Percentiles rank a stretch among this genome's conserved stretches.
phyloP scores from a whole-genome alignment of 2,888 invertebrate species.

The Tryphoninae sp. region DNA sequence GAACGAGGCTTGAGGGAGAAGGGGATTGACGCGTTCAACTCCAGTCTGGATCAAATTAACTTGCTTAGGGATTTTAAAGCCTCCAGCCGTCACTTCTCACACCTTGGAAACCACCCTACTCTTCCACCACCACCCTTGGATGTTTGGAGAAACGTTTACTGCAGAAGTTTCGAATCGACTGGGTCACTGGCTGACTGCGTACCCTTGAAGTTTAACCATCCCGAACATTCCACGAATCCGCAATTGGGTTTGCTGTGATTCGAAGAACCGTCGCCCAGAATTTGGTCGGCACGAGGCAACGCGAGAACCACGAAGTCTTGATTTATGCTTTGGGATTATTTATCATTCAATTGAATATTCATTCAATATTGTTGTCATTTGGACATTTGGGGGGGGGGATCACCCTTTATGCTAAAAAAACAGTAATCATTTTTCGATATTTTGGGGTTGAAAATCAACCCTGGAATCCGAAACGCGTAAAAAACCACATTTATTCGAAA shows the following conservation, averaged over 20 bases:
- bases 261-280: background rate
- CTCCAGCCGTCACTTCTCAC: constrained; percentile 50
- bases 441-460: too few species aligned
- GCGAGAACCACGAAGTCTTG: too few species aligned
- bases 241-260: background rate
- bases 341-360: too few species aligned
- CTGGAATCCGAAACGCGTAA: too few species aligned
- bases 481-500: too few species aligned
- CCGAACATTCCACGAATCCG: background rate
- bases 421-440: too few species aligned
- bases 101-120: constrained; percentile 21
- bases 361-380: background rate
- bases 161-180: constrained; percentile 34
- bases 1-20: constrained; percentile 21
- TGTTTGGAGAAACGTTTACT: constrained; percentile 22
- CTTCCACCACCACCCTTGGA: background rate
- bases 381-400: too few species aligned
- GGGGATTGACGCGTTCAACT: constrained; percentile 1
- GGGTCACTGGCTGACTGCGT: constrained; percentile 33
- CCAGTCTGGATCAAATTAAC: constrained; percentile 61
- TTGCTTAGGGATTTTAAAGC: constrained; percentile 55
- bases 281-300: background rate
- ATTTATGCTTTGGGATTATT: too few species aligned
- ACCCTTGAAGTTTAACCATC: background rate
- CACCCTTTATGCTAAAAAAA: too few species aligned